Evolutionary conservation across 2,888 invertebrate genomes (phyloP).

Genomic region (Ctena decussata): DNA sequence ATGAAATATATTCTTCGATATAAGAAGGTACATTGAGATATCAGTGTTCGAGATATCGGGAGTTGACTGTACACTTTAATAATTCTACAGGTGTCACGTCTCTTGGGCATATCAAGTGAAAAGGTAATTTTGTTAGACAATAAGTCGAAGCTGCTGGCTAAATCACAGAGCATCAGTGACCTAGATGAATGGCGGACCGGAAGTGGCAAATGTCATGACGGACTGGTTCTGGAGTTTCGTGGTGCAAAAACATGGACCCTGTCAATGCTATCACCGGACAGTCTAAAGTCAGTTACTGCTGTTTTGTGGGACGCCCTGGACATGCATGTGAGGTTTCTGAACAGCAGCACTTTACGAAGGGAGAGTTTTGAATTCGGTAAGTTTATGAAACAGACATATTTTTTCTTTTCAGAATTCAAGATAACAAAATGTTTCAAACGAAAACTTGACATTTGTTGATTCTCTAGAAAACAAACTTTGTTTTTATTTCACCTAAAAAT

Average conservation of each 20-base stretch:
- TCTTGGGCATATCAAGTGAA: slow-evolving; percentile 89
- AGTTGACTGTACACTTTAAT: too few relatives aligned
- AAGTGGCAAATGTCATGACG: slow-evolving; percentile 89
- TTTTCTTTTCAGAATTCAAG: too few relatives aligned
- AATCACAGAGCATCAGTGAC: slow-evolving; percentile 88
- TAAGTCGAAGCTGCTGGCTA: slow-evolving; percentile 89
- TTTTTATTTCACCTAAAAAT: too few relatives aligned
- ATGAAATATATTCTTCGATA: too few relatives aligned
- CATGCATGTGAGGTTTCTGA: slow-evolving; percentile 86
- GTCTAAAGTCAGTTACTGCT: slow-evolving; percentile 88
- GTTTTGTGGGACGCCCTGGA: slow-evolving; percentile 90
- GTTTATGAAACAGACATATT: too few relatives aligned
- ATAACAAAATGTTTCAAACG: too few relatives aligned
- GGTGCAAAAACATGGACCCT: slow-evolving; percentile 88
- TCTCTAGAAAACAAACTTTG: too few relatives aligned
- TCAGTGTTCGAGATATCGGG: too few relatives aligned
- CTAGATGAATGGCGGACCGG: slow-evolving; percentile 90
- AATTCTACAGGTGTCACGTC: slow-evolving; percentile 88
- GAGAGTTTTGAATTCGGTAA: slow-evolving; percentile 84
- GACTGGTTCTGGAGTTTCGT: slow-evolving; percentile 89
- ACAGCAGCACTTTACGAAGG: slow-evolving; percentile 77
- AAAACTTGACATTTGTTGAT: too few relatives aligned
- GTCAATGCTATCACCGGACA: slow-evolving; percentile 88
- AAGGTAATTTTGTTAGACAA: slow-evolving; percentile 89
- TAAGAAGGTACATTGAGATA: too few relatives aligned